phyloP scores from a whole-genome alignment of 2,888 invertebrate species.

The Athalia rosae region DNA sequence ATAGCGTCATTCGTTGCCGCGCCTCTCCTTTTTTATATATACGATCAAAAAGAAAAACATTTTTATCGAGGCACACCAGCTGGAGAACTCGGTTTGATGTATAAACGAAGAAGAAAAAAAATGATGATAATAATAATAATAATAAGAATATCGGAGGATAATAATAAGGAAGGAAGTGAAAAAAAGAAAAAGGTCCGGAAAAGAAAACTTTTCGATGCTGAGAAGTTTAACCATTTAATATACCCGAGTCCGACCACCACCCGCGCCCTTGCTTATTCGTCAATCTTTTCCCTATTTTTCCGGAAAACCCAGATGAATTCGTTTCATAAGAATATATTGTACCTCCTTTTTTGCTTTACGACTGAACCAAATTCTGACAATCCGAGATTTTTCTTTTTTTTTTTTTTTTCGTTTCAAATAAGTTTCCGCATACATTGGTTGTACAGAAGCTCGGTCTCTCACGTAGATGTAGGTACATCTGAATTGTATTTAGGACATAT shows the following conservation, averaged over 20 bases:
- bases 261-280: conserved; percentile 6
- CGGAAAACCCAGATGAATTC: not conserved
- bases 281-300: conserved; percentile 29
- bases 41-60: conserved; percentile 65
- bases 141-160: not conserved
- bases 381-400: too few species aligned
- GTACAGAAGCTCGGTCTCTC: too few species aligned
- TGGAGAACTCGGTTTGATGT: conserved; percentile 58
- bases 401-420: too few species aligned
- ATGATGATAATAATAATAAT: not conserved
- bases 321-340: too few species aligned
- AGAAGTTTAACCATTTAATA: conserved; percentile 67
- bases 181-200: conserved; percentile 51
- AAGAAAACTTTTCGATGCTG: conserved; percentile 53
- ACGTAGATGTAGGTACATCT: too few species aligned
- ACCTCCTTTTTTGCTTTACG: too few species aligned
- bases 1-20: not conserved
- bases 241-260: conserved; percentile 48
- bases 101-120: conserved; percentile 52
- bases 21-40: not conserved
- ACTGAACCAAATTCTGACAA: too few species aligned
- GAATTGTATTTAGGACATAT: too few species aligned
- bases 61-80: conserved; percentile 69
- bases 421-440: too few species aligned
- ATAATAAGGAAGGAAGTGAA: not conserved